Percentiles rank a stretch among this genome's conserved stretches.
Evolutionary conservation across 2,113 vertebrate species (phyloP).

Genomic region (Prunella himalayana): DNA sequence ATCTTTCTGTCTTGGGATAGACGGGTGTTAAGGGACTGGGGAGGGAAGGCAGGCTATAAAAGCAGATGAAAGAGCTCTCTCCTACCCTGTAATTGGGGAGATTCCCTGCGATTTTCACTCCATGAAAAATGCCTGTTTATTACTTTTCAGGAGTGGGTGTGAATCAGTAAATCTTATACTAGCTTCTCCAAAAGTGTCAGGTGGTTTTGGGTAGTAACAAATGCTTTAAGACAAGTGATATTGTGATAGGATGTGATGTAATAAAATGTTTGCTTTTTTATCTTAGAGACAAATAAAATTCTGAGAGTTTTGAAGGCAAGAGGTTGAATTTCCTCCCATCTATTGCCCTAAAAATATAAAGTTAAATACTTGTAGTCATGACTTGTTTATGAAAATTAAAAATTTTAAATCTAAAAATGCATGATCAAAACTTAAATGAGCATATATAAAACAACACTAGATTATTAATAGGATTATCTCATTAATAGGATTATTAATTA

Average conservation of each 20-base stretch:
- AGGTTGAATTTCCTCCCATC: not conserved
- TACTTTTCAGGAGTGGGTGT: not conserved
- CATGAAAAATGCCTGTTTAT: not conserved
- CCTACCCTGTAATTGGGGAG: not conserved
- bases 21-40: not conserved
- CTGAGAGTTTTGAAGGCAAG: not conserved
- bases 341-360: not conserved
- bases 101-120: not conserved
- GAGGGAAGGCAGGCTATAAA: not conserved
- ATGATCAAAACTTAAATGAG: not conserved
- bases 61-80: not conserved
- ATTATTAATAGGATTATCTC: too few relatives aligned
- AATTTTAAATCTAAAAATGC: not conserved
- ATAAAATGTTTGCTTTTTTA: not conserved
- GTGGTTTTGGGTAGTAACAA: not conserved
- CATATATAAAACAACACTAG: not conserved
- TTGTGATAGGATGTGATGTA: not conserved
- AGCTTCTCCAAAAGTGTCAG: not conserved
- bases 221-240: not conserved
- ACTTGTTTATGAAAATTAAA: not conserved
- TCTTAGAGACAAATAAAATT: not conserved
- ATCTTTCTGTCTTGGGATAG: conserved; percentile 26
- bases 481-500: not conserved
- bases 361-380: not conserved
- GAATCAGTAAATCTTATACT: not conserved